A percentile compares a stretch with the other conserved stretches of the same genome.
phyloP scores from a whole-genome alignment of 2,113 vertebrate species.

The Campylomormyrus numenius region DNA sequence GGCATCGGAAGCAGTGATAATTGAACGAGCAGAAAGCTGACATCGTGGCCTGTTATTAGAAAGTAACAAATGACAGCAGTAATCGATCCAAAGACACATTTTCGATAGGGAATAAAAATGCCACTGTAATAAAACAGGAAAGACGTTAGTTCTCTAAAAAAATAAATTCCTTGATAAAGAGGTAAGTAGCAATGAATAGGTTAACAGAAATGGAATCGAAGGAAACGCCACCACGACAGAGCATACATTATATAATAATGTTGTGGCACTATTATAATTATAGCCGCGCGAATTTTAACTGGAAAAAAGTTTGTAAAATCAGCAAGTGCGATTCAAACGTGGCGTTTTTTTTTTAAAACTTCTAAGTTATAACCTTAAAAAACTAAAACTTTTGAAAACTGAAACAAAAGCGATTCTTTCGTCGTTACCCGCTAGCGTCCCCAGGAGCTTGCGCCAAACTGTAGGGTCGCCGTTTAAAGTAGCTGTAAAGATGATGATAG shows the following conservation, averaged over 20 bases:
- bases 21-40: neutral
- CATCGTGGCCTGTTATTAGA: neutral
- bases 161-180: neutral
- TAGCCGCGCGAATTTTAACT: neutral
- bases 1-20: neutral
- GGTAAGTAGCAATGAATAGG: neutral
- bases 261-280: neutral
- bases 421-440: neutral
- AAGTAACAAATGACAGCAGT: neutral
- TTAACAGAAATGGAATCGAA: neutral
- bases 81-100: neutral
- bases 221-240: neutral
- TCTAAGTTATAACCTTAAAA: neutral
- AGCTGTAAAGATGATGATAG: neutral
- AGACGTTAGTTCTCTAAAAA: neutral
- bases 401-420: neutral
- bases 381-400: neutral
- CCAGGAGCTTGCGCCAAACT: neutral
- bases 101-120: neutral
- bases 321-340: neutral
- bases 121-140: neutral
- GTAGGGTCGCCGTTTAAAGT: neutral
- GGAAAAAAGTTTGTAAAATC: neutral
- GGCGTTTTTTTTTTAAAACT: neutral
- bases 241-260: neutral